Evolutionary conservation across 2,113 vertebrate genomes (phyloP).

Genomic region (Erpornis zantholeuca): DNA sequence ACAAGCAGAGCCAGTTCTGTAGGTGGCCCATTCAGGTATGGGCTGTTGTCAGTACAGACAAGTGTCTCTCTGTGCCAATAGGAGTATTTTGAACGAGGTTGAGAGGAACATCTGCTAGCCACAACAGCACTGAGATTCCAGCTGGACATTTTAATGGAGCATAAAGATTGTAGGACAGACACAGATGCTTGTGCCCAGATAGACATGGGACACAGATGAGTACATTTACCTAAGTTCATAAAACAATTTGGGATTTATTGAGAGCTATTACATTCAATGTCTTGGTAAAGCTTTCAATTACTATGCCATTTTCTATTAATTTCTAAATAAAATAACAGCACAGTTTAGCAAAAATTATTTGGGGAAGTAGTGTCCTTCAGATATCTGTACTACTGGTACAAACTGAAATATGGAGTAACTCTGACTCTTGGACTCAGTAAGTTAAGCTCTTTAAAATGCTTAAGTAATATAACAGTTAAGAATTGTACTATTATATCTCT

Average conservation of each 20-base stretch:
- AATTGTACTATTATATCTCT: background rate
- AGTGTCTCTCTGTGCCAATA: background rate
- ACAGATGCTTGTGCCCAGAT: accelerated
- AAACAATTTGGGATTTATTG: background rate
- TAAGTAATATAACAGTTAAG: background rate
- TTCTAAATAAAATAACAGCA: background rate
- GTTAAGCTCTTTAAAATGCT: background rate
- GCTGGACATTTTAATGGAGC: background rate
- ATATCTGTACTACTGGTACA: background rate
- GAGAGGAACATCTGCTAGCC: background rate
- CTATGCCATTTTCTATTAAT: background rate
- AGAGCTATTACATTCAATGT: background rate
- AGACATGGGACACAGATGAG: background rate
- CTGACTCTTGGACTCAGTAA: background rate
- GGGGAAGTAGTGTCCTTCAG: background rate
- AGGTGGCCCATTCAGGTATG: background rate
- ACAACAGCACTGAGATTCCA: background rate
- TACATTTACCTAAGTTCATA: background rate
- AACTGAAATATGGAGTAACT: background rate
- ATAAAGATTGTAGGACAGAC: background rate
- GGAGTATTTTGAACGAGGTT: background rate
- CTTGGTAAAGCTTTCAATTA: background rate
- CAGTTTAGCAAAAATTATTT: background rate
- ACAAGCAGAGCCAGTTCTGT: background rate
- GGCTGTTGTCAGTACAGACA: background rate